phyloP scores from a whole-genome alignment of 2,797 vertebrate species.

The Gorsachius magnificus region DNA sequence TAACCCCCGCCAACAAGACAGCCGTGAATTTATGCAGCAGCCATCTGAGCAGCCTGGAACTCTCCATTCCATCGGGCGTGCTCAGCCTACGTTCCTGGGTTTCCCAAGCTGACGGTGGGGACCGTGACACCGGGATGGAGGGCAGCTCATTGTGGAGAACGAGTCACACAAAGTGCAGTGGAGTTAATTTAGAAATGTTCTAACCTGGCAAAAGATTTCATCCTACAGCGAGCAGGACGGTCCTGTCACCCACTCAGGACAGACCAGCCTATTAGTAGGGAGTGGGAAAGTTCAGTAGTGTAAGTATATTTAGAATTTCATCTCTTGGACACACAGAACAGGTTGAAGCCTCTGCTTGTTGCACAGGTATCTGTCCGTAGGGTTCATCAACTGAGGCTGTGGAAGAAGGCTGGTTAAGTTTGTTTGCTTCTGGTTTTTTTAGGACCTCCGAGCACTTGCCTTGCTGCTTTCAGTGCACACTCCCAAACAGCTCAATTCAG shows the following conservation, averaged over 20 bases:
- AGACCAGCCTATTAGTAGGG: background rate
- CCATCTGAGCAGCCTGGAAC: background rate
- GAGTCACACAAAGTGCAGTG: background rate
- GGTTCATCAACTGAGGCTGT: background rate
- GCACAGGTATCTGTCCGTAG: background rate
- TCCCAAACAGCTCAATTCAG: conserved; percentile 88
- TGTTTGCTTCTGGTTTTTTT: background rate
- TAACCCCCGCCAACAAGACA: too few species aligned
- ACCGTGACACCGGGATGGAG: too few species aligned
- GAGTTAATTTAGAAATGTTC: background rate
- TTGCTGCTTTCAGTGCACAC: conserved; percentile 93
- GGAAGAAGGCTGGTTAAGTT: background rate
- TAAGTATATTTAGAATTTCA: background rate
- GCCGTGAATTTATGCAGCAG: background rate
- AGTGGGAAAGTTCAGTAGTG: background rate
- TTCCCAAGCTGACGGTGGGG: background rate
- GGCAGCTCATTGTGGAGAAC: too few species aligned
- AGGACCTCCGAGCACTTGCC: conserved; percentile 93
- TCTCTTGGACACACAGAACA: background rate
- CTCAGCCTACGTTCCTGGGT: accelerated
- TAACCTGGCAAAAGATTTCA: background rate
- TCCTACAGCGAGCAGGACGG: background rate
- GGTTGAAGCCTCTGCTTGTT: background rate
- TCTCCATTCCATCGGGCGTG: accelerated
- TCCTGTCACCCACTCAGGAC: background rate